Evolutionary conservation across 2,888 invertebrate species (phyloP).

Genomic region (Meteorus colon): DNA sequence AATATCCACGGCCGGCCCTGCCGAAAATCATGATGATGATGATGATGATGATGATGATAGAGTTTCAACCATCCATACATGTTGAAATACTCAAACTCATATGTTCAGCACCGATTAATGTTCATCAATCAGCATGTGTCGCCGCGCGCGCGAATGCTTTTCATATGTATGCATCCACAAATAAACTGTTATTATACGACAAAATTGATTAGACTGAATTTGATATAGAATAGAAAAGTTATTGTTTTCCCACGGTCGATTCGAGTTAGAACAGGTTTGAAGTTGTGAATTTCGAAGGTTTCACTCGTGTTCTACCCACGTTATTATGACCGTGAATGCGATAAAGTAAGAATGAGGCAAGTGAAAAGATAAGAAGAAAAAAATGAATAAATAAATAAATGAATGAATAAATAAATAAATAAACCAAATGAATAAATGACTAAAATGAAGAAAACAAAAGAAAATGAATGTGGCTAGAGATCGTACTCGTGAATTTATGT

Average conservation of each 20-base stretch:
- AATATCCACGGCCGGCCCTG: too few relatives aligned
- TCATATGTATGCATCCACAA: background rate
- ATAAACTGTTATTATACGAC: background rate
- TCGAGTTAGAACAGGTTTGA: conserved; percentile 37
- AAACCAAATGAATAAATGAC: conserved; percentile 34
- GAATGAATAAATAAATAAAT: conserved; percentile 32
- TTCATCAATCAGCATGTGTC: too few relatives aligned
- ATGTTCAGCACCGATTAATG: too few relatives aligned
- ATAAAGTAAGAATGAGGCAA: conserved; percentile 6
- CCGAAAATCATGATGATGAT: too few relatives aligned
- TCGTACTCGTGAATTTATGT: conserved; percentile 70
- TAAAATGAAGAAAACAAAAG: conserved; percentile 22
- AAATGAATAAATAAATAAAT: conserved; percentile 29
- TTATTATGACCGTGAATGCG: background rate
- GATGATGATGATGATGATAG: too few relatives aligned
- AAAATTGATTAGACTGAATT: conserved; percentile 2
- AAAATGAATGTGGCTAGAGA: conserved; percentile 48
- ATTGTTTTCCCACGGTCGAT: conserved; percentile 53
- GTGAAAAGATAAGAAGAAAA: conserved; percentile 17
- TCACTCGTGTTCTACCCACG: conserved; percentile 16
- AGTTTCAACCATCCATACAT: too few relatives aligned
- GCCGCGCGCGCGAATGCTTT: background rate
- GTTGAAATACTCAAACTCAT: too few relatives aligned
- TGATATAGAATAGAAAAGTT: conserved; percentile 36
- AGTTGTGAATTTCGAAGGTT: conserved; percentile 39